Evolutionary conservation across 2,888 invertebrate genomes (phyloP), one percentile per base, ranked within the genome.

Genomic region (Cepaea hortensis): DNA sequence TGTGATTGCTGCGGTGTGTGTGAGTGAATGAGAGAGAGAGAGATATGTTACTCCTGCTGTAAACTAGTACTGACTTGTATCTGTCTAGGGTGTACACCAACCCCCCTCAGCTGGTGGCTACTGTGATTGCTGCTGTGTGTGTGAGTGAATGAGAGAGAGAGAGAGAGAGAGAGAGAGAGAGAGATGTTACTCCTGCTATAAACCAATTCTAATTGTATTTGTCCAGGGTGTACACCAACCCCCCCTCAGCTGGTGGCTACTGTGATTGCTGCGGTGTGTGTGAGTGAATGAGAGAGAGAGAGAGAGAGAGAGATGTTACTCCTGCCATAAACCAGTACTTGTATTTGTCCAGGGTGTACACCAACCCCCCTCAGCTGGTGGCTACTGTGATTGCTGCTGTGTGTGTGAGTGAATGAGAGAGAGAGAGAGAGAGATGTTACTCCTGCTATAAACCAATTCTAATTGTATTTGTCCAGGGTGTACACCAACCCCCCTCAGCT

Each of bases 41-140:
- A 35, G 35, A n/a, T n/a, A 35, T 35, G 35, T 35, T 35, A 35
- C 35, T 35, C 35, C 35, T 35, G 35, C 0, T 35, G 1, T 35
- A 35, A 35, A 55, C 55, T 2, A 55, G 2, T 11, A 1, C 55
- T 55, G 3, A 55, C n/a, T 55, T 55, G 55, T 55, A n/a, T 81
- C 62, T 72, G 81, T 85, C 18, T 89, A 92, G 94, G 82, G 94
- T 94, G 35, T 94, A 94, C 91, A 90, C 88, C 2, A 91, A 88
- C 46, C 94, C 94, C 0, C 94, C 94, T 7, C 89, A 87, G 50
- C 90, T 94, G 80, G 94, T 94, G 7, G 91, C 90, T 89, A 93
- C 92, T 46, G 94, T 94, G 75, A 92, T 94, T 90, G 90, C 92
- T 81, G 94, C 94, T 13, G 94, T 94, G 62, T 94, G 94, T 89